Base-by-base conservation (phyloP, 2,113 vertebrate genomes). In the Mobula birostris region DNA sequence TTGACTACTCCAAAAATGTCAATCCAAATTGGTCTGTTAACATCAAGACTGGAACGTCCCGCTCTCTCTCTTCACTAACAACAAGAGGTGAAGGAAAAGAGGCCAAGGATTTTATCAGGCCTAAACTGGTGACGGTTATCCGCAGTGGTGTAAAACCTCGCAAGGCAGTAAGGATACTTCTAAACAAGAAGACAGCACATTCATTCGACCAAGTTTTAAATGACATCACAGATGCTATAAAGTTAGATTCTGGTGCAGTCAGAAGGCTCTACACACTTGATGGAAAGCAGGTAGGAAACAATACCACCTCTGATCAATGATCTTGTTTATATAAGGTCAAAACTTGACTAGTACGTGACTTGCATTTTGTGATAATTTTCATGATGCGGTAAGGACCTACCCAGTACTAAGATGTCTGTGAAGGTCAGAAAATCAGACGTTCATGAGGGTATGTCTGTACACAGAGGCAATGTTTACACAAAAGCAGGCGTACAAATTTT, bases 161-260 rank as follows among this genome's bases (percentile, higher is more conserved):
- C 72, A 99, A 99, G 96, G 99, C 99, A 0, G 99, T 99, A 29
- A 97, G 99, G 40, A 97, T 99, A 87, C 98, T 99, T 94, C 97
- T 99, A 95, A 99, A 99, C 94, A 99, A 99, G 96, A 99, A 99
- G 97, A 99, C 99, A 0, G 99, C 98, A 0, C 99, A 99, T 96
- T 99, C 98, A 95, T 99, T 99, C 0, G 99, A 99, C 14, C 99
- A 99, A 95, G 99, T 99, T 95, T 96, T 99, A 95, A 98, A 98
- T 0, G 99, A 99, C 95, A 99, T 99, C 97, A 99, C 99, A 0
- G 98, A 99, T 68, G 98, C 99, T 94, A 98, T 99, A 97, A 99
- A 99, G 95, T 95, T 99, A 96, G 99, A 99, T 96, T 99, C 98
- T 0, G 99, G 99, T 9, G 97, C 98, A 78, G 98, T 99, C 95